Conservation (phyloP, 2,113 vertebrate species). For the Plecturocebus donacophilus region DNA sequence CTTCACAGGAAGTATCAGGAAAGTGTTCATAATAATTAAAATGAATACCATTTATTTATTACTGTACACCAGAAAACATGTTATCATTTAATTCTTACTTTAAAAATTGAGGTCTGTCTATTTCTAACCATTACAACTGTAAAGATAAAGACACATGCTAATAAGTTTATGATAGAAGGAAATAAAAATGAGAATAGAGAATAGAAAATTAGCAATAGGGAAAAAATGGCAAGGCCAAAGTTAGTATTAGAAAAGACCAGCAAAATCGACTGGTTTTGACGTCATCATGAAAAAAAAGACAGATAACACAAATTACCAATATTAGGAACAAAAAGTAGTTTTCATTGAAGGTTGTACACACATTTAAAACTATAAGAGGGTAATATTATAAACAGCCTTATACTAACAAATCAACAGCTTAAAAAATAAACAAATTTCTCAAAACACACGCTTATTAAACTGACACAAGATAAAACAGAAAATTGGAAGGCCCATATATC, state of each 20-base stretch:
- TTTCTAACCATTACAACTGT: not conserved
- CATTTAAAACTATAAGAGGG: not conserved
- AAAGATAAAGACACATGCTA: not conserved
- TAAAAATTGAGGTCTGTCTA: not conserved
- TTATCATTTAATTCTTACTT: conserved; percentile 12
- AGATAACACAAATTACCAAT: not conserved
- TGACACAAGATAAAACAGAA: not conserved
- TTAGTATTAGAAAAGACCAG: not conserved
- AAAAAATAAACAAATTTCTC: not conserved
- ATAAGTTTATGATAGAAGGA: not conserved
- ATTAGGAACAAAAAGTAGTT: not conserved
- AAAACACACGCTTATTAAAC: not conserved
- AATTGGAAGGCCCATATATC: not conserved
- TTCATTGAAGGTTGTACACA: not conserved
- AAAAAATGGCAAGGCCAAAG: not conserved
- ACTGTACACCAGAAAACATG: not conserved
- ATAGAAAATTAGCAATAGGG: not conserved
- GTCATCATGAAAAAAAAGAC: not conserved
- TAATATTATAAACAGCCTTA: not conserved
- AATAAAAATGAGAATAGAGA: not conserved
- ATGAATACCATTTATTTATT: not conserved
- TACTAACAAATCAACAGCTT: not conserved
- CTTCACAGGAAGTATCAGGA: not conserved
- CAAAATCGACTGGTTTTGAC: not conserved
- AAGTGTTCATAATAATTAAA: not conserved